A percentile compares a stretch with the other conserved stretches of the same genome.
Conservation (phyloP, 2,888 invertebrate species). For the Drosophila lutescens region DNA sequence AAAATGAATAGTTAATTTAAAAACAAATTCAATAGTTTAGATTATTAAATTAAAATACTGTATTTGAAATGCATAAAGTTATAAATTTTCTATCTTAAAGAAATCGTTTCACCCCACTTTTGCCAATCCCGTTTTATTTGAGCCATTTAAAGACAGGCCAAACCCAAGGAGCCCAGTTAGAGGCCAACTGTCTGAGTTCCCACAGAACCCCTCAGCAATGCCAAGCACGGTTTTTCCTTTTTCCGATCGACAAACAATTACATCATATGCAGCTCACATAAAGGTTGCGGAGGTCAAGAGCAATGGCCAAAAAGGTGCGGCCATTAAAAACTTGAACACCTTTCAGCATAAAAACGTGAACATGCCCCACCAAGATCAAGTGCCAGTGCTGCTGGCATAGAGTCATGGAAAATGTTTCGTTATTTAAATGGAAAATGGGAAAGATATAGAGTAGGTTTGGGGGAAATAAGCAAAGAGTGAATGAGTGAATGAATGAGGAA, state of each 20-base stretch:
- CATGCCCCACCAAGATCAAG: conserved; percentile 41
- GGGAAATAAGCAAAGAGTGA: conserved; percentile 54
- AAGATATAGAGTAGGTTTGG: conserved; percentile 19
- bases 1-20: no score
- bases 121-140: neutral
- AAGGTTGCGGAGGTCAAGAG: conserved; percentile 42
- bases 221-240: conserved; percentile 16
- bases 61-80: no score
- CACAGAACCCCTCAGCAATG: conserved; percentile 9
- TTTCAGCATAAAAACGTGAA: conserved; percentile 37
- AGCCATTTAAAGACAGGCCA: neutral
- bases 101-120: neutral
- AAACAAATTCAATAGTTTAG: no score
- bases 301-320: conserved; percentile 48
- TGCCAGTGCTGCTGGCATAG: conserved; percentile 2
- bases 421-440: conserved; percentile 33
- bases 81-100: neutral
- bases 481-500: conserved; percentile 17
- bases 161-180: conserved; percentile 1
- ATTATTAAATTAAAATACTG: no score
- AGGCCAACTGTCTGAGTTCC: conserved; percentile 13
- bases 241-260: conserved; percentile 28
- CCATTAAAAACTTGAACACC: conserved; percentile 51
- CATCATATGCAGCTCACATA: conserved; percentile 27
- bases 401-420: conserved; percentile 25